Conservation (phyloP, 1,140 invertebrate genomes). For the Bradysia coprophila region DNA sequence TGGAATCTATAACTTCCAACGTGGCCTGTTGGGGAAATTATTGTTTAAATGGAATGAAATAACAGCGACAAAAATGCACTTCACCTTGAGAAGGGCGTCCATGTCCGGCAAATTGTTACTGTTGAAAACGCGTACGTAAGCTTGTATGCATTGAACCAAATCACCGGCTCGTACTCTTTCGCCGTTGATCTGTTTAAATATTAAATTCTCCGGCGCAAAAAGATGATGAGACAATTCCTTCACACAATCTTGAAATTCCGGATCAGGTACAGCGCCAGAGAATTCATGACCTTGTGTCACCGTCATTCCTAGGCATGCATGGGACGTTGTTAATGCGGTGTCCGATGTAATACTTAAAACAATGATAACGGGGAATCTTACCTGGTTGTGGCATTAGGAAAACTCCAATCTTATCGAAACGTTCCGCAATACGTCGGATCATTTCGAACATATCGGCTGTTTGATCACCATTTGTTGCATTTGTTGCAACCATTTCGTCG, state of each 20-base stretch:
- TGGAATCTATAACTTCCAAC: no score
- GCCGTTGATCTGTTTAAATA: constrained; percentile 92
- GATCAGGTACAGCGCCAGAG: constrained; percentile 79
- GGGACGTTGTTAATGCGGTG: no score
- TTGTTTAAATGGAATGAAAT: no score
- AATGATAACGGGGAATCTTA: no score
- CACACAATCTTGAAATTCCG: constrained; percentile 78
- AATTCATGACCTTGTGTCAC: constrained; percentile 93
- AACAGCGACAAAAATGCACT: no score
- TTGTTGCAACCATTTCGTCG: constrained; percentile 63
- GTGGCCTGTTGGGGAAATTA: no score
- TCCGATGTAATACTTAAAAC: no score
- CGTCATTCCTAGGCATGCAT: no score
- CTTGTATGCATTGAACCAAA: constrained; percentile 91
- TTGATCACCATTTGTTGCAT: constrained; percentile 69
- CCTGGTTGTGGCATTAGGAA: constrained; percentile 98
- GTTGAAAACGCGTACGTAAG: constrained; percentile 92
- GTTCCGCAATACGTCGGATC: constrained; percentile 74
- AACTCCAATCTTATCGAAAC: constrained; percentile 85
- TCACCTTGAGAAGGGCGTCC: no score
- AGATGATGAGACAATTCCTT: constrained; percentile 72
- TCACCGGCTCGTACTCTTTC: constrained; percentile 85
- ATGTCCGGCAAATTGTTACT: constrained; percentile 92
- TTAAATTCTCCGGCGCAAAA: constrained; percentile 74
- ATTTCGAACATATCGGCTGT: constrained; percentile 82